phyloP scores from a whole-genome alignment of 1,140 invertebrate genomes.

The Bombus impatiens region DNA sequence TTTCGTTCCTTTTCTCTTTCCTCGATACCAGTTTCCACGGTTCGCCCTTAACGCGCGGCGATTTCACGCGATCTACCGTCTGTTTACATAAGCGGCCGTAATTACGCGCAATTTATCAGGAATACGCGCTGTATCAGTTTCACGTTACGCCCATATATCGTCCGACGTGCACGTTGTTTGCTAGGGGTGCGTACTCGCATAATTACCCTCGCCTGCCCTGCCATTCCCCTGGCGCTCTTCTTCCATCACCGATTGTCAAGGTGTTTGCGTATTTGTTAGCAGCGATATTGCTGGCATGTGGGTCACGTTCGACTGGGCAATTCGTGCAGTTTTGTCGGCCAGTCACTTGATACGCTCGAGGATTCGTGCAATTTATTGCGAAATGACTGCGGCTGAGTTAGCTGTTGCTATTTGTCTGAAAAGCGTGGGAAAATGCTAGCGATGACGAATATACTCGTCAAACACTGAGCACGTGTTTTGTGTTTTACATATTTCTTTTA shows the following conservation, averaged over 20 bases:
- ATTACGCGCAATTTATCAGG: conserved; percentile 45
- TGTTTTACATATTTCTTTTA: too few relatives aligned
- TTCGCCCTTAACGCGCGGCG: not conserved
- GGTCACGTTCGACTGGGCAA: too few relatives aligned
- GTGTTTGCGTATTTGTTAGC: not conserved
- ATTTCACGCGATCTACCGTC: conserved; percentile 23
- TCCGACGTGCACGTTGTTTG: not conserved
- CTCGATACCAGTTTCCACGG: not conserved
- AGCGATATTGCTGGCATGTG: too few relatives aligned
- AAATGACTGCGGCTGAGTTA: too few relatives aligned
- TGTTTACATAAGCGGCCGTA: conserved; percentile 39
- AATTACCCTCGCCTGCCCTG: conserved; percentile 5
- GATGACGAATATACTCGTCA: too few relatives aligned
- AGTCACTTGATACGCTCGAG: too few relatives aligned
- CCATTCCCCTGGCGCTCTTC: not conserved
- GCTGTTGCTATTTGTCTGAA: too few relatives aligned
- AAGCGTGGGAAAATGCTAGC: too few relatives aligned
- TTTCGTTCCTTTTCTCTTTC: not conserved
- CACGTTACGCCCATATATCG: conserved; percentile 40
- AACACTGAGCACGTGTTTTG: too few relatives aligned
- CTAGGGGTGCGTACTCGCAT: not conserved
- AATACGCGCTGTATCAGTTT: conserved; percentile 40
- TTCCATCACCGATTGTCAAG: not conserved
- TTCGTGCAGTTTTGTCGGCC: too few relatives aligned
- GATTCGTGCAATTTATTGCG: too few relatives aligned